These are phyloP conservation scores for Elysia crispata DNA, from an alignment of 2,888 invertebrate genomes.

Conservation along the genomic window DNA sequence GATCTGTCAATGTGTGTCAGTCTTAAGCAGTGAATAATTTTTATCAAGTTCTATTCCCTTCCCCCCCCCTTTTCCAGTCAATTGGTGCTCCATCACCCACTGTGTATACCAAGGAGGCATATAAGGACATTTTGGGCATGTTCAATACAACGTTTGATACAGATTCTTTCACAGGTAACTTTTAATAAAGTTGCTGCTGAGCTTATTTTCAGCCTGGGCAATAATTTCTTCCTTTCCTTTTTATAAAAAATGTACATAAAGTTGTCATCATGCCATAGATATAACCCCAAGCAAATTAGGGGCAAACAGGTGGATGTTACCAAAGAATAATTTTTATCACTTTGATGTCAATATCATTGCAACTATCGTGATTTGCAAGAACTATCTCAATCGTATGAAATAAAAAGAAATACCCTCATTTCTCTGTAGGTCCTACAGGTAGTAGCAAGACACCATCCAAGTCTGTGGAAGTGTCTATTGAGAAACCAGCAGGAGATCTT, in stretches of 20 bases:
- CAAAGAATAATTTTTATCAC: background rate
- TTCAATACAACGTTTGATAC: constrained; percentile 65
- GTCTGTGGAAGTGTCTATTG: too few species aligned
- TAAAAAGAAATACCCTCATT: too few species aligned
- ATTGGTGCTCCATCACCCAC: constrained; percentile 78
- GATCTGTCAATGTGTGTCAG: too few species aligned
- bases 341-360: too few species aligned
- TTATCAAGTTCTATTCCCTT: too few species aligned
- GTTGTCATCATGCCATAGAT: too few species aligned
- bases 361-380: too few species aligned
- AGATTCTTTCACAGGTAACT: constrained; percentile 12
- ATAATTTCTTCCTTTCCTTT: background rate
- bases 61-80: background rate
- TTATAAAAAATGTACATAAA: background rate
- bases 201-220: background rate
- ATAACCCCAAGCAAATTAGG: background rate
- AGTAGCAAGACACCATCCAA: too few species aligned
- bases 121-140: constrained; percentile 81
- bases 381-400: too few species aligned
- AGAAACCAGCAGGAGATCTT: too few species aligned
- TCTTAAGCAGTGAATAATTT: too few species aligned
- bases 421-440: too few species aligned
- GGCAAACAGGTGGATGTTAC: background rate
- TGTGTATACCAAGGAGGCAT: constrained; percentile 85
- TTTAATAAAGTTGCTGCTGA: background rate